Conservation (phyloP, 2,888 invertebrate species). For the Anodontia alba region DNA sequence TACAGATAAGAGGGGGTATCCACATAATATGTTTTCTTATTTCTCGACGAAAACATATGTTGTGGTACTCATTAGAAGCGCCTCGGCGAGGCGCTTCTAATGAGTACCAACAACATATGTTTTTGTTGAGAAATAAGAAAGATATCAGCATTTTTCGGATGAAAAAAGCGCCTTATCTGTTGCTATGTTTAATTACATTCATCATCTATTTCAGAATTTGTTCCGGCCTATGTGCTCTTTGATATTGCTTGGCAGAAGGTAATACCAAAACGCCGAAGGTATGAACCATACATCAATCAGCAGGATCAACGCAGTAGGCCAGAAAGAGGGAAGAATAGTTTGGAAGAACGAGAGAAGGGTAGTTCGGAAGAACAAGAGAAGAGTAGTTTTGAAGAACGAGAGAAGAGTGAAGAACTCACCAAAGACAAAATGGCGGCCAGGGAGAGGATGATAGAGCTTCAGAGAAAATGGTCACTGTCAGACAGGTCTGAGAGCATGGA, state of each 20-base stretch:
- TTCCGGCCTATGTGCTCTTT: background rate
- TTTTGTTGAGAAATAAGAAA: too few relatives aligned
- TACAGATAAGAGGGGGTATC: too few relatives aligned
- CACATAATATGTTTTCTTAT: too few relatives aligned
- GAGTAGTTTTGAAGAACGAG: background rate
- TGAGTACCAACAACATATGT: too few relatives aligned
- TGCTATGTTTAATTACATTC: too few relatives aligned
- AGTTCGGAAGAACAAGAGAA: background rate
- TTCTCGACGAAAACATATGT: too few relatives aligned
- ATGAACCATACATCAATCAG: background rate
- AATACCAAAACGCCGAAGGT: background rate
- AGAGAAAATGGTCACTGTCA: background rate
- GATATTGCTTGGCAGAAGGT: background rate
- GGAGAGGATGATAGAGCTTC: background rate
- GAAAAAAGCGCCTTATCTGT: too few relatives aligned
- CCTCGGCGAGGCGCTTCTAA: too few relatives aligned
- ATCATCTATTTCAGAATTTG: slow-evolving; percentile 6
- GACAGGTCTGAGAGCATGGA: background rate
- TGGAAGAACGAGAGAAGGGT: background rate
- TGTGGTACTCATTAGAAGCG: too few relatives aligned
- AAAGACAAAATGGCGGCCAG: background rate
- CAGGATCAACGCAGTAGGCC: background rate
- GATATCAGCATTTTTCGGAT: too few relatives aligned
- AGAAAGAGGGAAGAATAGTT: background rate
- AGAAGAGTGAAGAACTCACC: background rate